These are phyloP conservation scores for Chrysomela aeneicollis DNA, from an alignment of 2,888 invertebrate genomes.

Conservation along the genomic window DNA sequence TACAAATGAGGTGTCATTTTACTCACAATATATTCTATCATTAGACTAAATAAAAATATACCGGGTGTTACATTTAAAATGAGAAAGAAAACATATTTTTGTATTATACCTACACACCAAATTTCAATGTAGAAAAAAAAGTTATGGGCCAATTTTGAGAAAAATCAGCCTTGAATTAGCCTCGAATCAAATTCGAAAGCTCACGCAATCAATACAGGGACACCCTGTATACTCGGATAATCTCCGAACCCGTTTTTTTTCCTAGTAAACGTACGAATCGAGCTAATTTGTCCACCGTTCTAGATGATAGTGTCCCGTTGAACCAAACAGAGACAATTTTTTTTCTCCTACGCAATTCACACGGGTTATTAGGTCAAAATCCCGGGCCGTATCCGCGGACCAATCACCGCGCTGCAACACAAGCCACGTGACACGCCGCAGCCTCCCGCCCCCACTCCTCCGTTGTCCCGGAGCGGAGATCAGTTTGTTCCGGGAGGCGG, in stretches of 20 bases:
- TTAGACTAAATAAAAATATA: too few species aligned
- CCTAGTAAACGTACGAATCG: too few species aligned
- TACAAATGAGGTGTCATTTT: too few species aligned
- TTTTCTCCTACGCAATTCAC: conserved; percentile 56
- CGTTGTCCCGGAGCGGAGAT: conserved; percentile 40
- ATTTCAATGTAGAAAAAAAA: too few species aligned
- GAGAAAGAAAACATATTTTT: too few species aligned
- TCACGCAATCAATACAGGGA: background rate
- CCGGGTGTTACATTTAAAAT: too few species aligned
- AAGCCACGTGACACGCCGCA: conserved; percentile 58
- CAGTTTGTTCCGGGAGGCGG: conserved; percentile 12
- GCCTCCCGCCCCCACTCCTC: conserved; percentile 57
- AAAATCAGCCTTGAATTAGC: too few species aligned
- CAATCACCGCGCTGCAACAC: conserved; percentile 53
- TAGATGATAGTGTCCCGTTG: background rate
- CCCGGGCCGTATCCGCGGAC: conserved; percentile 58
- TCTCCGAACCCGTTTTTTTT: too few species aligned
- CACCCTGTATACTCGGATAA: background rate
- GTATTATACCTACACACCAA: too few species aligned
- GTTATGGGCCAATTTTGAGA: too few species aligned
- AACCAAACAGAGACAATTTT: conserved; percentile 4
- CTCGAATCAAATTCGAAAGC: too few species aligned
- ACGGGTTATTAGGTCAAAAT: conserved; percentile 62
- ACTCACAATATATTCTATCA: too few species aligned
- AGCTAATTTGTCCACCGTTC: background rate